Conservation (phyloP, 2,888 invertebrate species). For the Homarus gammarus region DNA sequence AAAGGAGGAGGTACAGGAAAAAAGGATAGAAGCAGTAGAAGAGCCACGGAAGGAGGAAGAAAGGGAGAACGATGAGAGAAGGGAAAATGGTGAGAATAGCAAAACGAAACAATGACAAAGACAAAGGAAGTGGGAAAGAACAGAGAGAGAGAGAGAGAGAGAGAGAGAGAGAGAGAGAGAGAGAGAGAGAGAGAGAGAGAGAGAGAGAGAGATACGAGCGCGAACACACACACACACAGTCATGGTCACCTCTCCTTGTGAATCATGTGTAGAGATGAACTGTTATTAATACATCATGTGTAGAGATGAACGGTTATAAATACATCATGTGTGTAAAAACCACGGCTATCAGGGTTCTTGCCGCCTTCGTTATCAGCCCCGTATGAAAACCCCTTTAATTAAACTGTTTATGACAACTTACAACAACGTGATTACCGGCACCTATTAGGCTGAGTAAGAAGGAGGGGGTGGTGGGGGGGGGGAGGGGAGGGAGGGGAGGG, state of each 20-base stretch:
- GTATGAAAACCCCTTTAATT: neutral
- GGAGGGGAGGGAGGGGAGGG: too few relatives aligned
- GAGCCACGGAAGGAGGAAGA: neutral
- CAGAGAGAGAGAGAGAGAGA: neutral
- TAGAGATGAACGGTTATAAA: too few relatives aligned
- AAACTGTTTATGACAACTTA: neutral
- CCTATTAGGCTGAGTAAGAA: neutral
- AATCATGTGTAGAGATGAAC: too few relatives aligned
- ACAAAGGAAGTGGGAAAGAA: too few relatives aligned
- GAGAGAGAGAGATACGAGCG: constrained; percentile 23
- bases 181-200: constrained; percentile 20
- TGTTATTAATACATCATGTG: too few relatives aligned
- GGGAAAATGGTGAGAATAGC: neutral
- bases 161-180: neutral
- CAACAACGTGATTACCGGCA: neutral
- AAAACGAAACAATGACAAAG: neutral
- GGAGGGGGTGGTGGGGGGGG: neutral
- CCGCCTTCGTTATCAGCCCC: too few relatives aligned
- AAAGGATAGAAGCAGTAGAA: neutral
- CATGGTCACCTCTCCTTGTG: too few relatives aligned
- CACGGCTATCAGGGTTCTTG: too few relatives aligned
- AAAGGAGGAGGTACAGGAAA: neutral
- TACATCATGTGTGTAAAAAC: too few relatives aligned
- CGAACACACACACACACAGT: too few relatives aligned
- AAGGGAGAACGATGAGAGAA: neutral